Conservation (phyloP, 2,888 invertebrate genomes). For the Meteorus colon region DNA sequence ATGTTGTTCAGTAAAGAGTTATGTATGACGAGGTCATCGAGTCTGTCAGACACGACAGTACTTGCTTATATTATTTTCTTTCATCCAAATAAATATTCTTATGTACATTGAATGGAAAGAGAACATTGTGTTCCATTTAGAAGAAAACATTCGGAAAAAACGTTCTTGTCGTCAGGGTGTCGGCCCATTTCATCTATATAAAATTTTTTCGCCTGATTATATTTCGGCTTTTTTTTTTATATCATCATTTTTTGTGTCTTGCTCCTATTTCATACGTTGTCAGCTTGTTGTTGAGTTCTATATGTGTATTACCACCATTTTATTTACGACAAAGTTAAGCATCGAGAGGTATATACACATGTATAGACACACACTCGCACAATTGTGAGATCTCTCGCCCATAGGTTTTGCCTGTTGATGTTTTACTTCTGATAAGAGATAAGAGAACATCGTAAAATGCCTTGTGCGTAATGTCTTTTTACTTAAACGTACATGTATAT, state of each 20-base stretch:
- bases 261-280: constrained; percentile 7
- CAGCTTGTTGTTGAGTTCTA: constrained; percentile 14
- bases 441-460: constrained; percentile 38
- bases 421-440: constrained; percentile 66
- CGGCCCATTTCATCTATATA: constrained; percentile 30
- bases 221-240: constrained; percentile 21
- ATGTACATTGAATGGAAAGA: background rate
- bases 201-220: constrained; percentile 11
- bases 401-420: constrained; percentile 46
- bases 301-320: constrained; percentile 24
- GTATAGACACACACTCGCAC: background rate
- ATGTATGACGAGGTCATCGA: constrained; percentile 26
- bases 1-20: constrained; percentile 5
- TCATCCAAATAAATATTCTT: background rate
- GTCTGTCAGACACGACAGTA: constrained; percentile 12
- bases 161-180: constrained; percentile 21
- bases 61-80: constrained; percentile 22
- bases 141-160: constrained; percentile 17
- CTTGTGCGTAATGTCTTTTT: constrained; percentile 22
- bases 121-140: constrained; percentile 5
- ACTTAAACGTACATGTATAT: constrained; percentile 15
- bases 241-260: background rate
- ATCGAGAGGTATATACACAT: constrained; percentile 14
- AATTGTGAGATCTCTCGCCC: constrained; percentile 34
- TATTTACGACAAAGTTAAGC: constrained; percentile 41